phyloP scores from a whole-genome alignment of 2,888 invertebrate species.

The Drosophila testacea region DNA sequence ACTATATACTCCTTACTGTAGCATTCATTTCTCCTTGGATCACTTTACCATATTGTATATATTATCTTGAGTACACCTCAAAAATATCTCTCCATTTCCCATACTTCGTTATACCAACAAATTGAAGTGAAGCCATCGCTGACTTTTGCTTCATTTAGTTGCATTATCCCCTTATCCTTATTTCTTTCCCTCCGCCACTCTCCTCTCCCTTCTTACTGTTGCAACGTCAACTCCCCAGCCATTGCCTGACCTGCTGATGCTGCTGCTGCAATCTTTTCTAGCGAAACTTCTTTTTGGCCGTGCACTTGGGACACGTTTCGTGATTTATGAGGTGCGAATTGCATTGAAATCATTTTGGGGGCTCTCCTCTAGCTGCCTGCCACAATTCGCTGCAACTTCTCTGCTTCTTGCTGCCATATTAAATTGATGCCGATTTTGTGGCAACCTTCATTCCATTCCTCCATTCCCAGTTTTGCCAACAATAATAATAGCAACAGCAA shows the following conservation, averaged over 20 bases:
- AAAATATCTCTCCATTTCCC: neutral
- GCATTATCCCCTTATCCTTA: neutral
- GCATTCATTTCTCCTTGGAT: neutral
- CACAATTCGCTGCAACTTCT: neutral
- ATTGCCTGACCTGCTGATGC: constrained; percentile 60
- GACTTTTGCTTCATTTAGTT: constrained; percentile 1
- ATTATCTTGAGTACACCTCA: neutral
- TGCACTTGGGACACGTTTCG: constrained; percentile 84
- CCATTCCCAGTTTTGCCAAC: constrained; percentile 41
- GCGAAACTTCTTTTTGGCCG: constrained; percentile 58
- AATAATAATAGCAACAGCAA: constrained; percentile 25
- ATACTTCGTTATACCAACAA: neutral
- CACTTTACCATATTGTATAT: neutral
- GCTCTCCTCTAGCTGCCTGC: neutral
- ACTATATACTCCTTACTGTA: neutral
- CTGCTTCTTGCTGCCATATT: constrained; percentile 55
- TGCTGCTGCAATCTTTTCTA: constrained; percentile 46
- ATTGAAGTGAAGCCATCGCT: constrained; percentile 8
- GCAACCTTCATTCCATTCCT: constrained; percentile 31
- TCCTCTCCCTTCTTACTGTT: neutral
- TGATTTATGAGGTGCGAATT: constrained; percentile 85
- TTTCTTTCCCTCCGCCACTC: neutral
- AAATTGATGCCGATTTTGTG: constrained; percentile 75
- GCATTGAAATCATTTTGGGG: constrained; percentile 80
- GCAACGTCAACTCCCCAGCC: constrained; percentile 14